phyloP scores from a whole-genome alignment of 37 sponge, comb jelly and placozoan genomes.

The Tethya wilhelma region DNA sequence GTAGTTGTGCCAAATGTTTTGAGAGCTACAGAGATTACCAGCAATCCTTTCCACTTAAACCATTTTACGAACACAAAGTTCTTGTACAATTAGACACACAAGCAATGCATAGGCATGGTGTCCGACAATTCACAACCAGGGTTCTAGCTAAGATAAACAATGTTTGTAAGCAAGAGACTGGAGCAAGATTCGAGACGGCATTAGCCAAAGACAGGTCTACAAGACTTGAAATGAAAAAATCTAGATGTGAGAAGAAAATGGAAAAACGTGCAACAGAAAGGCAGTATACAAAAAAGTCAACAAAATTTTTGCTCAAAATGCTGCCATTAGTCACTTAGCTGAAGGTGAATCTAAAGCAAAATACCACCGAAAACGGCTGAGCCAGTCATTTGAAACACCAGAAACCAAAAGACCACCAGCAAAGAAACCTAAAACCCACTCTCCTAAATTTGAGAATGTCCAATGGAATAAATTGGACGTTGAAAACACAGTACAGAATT shows the following conservation, averaged over 20 bases:
- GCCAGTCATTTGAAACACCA: not conserved
- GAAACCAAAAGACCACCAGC: not conserved
- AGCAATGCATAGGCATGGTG: not conserved
- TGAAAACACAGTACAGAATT: not conserved
- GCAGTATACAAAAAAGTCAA: not conserved
- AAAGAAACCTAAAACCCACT: not conserved
- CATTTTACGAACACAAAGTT: not conserved
- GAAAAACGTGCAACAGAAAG: not conserved
- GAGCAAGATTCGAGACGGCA: not conserved
- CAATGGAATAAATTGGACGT: not conserved
- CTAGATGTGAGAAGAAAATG: not conserved
- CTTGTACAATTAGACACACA: not conserved
- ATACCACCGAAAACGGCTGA: not conserved
- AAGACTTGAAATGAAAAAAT: not conserved
- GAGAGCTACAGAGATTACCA: not conserved
- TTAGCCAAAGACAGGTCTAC: not conserved
- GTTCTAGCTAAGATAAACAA: not conserved
- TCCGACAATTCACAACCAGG: not conserved
- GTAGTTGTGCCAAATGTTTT: not conserved
- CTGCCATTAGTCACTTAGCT: not conserved
- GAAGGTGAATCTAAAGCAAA: not conserved
- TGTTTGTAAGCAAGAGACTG: not conserved
- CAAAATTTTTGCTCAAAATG: not conserved
- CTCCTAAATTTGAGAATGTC: not conserved
- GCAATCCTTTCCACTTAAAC: not conserved